A percentile compares a stretch with the other conserved stretches of the same genome.
These are phyloP conservation scores for Phalacrocorax carbo DNA, from an alignment of 2,113 vertebrate species.

Conservation along the genomic window DNA sequence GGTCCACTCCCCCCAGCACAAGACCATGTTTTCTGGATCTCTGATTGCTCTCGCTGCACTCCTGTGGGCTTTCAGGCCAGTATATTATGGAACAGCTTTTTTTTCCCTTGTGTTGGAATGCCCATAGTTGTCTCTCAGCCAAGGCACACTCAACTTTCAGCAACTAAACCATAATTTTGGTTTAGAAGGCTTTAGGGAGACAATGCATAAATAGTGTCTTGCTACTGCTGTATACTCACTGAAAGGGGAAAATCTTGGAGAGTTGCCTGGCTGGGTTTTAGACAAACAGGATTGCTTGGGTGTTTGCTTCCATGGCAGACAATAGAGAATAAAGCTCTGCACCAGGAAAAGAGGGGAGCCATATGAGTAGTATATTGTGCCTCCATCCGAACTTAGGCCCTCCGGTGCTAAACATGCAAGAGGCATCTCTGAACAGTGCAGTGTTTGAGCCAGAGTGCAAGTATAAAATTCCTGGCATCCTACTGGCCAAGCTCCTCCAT, in stretches of 20 bases:
- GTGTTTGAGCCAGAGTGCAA: background rate
- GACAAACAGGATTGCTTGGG: background rate
- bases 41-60: background rate
- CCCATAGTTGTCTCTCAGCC: background rate
- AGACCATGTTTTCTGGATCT: background rate
- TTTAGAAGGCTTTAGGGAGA: constrained; percentile 45
- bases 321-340: constrained; percentile 29
- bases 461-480: background rate
- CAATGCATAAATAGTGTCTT: constrained; percentile 31
- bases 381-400: background rate
- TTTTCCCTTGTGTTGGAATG: background rate
- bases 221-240: background rate
- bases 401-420: background rate
- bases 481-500: background rate
- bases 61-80: background rate
- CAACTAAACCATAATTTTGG: constrained; percentile 13
- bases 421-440: background rate
- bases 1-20: background rate
- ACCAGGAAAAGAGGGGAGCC: background rate
- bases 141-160: constrained; percentile 19
- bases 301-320: background rate
- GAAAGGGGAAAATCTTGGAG: constrained; percentile 22
- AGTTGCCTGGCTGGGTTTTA: constrained; percentile 24
- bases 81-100: background rate
- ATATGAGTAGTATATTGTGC: background rate